phyloP scores from a whole-genome alignment of 2,797 vertebrate species.

The Arremon aurantiirostris region DNA sequence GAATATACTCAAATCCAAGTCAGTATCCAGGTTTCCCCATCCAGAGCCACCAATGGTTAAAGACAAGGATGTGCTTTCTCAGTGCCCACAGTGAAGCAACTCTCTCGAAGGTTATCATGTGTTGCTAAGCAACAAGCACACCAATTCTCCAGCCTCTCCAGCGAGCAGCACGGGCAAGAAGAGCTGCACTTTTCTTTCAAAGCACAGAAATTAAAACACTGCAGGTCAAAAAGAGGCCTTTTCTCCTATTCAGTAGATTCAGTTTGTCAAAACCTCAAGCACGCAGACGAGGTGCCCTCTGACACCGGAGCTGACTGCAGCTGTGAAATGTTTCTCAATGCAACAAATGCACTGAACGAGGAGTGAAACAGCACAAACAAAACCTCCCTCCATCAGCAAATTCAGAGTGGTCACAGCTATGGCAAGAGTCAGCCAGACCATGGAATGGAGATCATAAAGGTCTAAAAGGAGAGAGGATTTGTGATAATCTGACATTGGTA shows the following conservation, averaged over 20 bases:
- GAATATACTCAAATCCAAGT: background rate
- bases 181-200: background rate
- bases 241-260: background rate
- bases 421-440: background rate
- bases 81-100: background rate
- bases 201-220: background rate
- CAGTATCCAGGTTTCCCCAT: background rate
- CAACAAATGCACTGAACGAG: background rate
- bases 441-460: background rate
- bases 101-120: background rate
- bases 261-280: background rate
- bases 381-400: background rate
- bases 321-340: background rate
- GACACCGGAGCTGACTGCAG: background rate
- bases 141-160: background rate
- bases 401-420: background rate
- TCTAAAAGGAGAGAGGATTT: background rate
- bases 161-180: background rate
- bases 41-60: background rate
- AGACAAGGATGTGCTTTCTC: background rate
- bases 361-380: background rate
- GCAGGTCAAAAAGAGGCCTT: background rate
- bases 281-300: background rate
- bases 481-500: background rate
- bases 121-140: slow-evolving; percentile 45